These are phyloP conservation scores for Phania funesta DNA, from an alignment of 2,888 invertebrate genomes.

Conservation along the genomic window DNA sequence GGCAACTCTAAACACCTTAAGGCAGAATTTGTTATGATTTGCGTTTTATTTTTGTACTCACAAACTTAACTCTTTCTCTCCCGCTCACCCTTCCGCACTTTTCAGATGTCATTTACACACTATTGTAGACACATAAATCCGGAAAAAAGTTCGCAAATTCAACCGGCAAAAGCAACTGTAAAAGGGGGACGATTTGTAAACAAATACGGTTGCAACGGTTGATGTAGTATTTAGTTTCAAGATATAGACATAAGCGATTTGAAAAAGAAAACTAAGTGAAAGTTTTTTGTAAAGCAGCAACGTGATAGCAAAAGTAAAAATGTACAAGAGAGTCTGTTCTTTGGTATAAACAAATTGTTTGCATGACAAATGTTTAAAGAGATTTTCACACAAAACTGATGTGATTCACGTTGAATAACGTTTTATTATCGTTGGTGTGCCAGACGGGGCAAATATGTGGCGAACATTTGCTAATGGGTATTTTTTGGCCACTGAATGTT, in stretches of 20 bases:
- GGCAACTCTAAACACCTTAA: constrained; percentile 39
- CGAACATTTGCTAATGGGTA: too few species aligned
- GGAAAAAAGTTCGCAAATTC: constrained; percentile 25
- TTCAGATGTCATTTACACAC: background rate
- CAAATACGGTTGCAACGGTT: constrained; percentile 45
- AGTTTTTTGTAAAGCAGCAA: background rate
- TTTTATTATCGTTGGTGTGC: too few species aligned
- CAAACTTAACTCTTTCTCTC: background rate
- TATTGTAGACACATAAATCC: constrained; percentile 46
- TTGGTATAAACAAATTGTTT: too few species aligned
- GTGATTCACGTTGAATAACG: too few species aligned
- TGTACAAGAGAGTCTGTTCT: background rate
- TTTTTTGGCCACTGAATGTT: too few species aligned
- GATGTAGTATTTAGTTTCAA: constrained; percentile 43
- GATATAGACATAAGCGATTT: constrained; percentile 17
- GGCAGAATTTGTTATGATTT: constrained; percentile 38
- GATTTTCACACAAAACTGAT: too few species aligned
- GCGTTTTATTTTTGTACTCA: background rate
- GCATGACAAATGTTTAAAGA: too few species aligned
- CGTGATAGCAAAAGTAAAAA: background rate
- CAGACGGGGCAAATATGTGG: too few species aligned
- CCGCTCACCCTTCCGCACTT: background rate
- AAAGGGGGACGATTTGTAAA: constrained; percentile 14
- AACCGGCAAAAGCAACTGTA: constrained; percentile 5
- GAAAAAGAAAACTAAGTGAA: background rate